Conservation (phyloP, 2,113 vertebrate species). For the Nanger granti region DNA sequence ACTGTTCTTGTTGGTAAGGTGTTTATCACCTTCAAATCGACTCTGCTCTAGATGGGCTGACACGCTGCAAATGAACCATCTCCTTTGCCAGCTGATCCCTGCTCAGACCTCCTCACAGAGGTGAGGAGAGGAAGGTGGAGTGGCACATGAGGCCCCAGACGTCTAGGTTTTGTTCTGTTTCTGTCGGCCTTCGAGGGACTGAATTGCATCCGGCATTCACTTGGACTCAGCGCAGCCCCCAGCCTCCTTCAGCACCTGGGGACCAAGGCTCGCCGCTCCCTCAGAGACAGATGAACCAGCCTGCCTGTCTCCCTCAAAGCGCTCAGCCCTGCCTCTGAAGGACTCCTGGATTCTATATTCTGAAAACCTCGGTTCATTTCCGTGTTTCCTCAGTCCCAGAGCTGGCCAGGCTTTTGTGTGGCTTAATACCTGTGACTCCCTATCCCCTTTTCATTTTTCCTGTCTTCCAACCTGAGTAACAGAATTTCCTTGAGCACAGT, state of each 20-base stretch:
- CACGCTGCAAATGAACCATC: not conserved
- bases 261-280: accelerated
- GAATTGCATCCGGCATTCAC: not conserved
- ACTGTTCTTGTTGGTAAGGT: not conserved
- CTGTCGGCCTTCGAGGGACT: not conserved
- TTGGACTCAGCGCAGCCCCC: not conserved
- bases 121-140: accelerated
- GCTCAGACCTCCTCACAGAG: not conserved
- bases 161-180: not conserved
- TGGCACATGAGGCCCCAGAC: too few relatives aligned
- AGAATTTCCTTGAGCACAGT: not conserved
- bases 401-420: not conserved
- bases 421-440: not conserved
- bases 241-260: not conserved
- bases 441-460: too few relatives aligned
- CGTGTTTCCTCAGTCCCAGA: accelerated
- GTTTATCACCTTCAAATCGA: not conserved
- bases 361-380: accelerated
- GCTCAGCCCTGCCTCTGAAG: not conserved
- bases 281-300: too few relatives aligned
- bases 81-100: not conserved
- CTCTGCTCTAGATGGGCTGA: not conserved
- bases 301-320: accelerated
- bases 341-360: too few relatives aligned
- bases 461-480: not conserved